Conservation (phyloP, 2,888 invertebrate genomes). For the Perdita meconis region DNA sequence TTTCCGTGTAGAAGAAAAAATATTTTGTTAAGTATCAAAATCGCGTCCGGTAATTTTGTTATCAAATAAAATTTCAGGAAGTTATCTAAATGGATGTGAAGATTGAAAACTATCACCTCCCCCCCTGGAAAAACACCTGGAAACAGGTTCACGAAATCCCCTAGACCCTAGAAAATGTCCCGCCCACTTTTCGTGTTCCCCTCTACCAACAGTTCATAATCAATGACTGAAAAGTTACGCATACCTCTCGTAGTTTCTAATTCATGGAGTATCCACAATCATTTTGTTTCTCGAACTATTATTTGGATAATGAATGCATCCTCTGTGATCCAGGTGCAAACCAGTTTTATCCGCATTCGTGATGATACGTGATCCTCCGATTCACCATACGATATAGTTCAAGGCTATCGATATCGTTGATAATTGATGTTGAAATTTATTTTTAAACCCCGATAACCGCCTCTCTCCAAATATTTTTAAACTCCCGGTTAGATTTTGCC, state of each 20-base stretch:
- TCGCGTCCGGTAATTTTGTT: neutral
- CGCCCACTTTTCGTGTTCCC: neutral
- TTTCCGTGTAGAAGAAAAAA: no score
- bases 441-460: neutral
- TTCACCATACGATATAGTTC: no score
- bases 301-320: no score
- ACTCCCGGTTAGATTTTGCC: conserved; percentile 9
- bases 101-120: no score
- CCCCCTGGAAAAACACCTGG: neutral
- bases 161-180: conserved; percentile 10
- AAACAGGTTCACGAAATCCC: conserved; percentile 1
- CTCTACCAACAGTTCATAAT: neutral
- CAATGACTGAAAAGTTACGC: neutral
- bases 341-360: no score
- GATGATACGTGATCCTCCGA: no score
- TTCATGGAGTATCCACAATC: no score
- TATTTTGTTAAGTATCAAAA: neutral
- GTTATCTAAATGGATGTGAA: no score
- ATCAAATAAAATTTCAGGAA: neutral
- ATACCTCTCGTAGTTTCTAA: neutral
- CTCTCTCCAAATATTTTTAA: neutral
- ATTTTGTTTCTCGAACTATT: no score
- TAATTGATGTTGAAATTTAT: neutral
- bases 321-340: no score
- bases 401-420: neutral